phyloP scores from a whole-genome alignment of 2,113 vertebrate genomes.

The Herpailurus yagouaroundi region DNA sequence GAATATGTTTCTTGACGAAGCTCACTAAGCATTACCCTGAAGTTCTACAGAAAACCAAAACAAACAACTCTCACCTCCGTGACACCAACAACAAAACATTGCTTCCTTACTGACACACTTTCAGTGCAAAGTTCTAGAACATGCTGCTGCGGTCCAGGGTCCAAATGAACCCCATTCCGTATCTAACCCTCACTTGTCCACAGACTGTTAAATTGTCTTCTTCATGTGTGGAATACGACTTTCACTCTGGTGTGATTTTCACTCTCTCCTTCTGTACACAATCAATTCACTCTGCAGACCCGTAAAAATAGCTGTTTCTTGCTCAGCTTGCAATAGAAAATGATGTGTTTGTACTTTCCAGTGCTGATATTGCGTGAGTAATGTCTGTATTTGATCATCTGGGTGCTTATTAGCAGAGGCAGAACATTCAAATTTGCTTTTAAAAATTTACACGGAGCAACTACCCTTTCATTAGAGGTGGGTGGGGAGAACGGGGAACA shows the following conservation, averaged over 20 bases:
- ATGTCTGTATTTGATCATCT: constrained; percentile 24
- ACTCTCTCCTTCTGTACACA: constrained; percentile 63
- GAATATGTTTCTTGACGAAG: constrained; percentile 22
- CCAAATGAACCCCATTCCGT: constrained; percentile 55
- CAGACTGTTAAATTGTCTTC: constrained; percentile 60
- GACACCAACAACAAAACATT: not conserved
- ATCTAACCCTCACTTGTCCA: constrained; percentile 38
- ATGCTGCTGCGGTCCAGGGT: constrained; percentile 31
- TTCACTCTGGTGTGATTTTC: constrained; percentile 53
- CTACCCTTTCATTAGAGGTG: not conserved
- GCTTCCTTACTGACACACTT: not conserved
- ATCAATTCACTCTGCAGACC: constrained; percentile 61
- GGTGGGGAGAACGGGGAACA: not conserved
- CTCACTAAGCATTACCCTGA: not conserved
- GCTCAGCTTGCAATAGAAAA: constrained; percentile 71
- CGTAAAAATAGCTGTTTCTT: constrained; percentile 65
- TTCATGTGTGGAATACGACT: constrained; percentile 3
- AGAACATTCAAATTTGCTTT: constrained; percentile 29
- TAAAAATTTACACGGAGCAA: not conserved
- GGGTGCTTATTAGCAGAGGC: constrained; percentile 39
- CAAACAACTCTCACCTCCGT: not conserved
- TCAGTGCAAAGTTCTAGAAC: not conserved
- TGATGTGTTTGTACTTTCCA: constrained; percentile 71
- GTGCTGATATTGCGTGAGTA: constrained; percentile 44
- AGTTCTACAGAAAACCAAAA: not conserved